These are phyloP conservation scores for Ericerus pela DNA, from an alignment of 1,140 invertebrate genomes.

Conservation along the genomic window DNA sequence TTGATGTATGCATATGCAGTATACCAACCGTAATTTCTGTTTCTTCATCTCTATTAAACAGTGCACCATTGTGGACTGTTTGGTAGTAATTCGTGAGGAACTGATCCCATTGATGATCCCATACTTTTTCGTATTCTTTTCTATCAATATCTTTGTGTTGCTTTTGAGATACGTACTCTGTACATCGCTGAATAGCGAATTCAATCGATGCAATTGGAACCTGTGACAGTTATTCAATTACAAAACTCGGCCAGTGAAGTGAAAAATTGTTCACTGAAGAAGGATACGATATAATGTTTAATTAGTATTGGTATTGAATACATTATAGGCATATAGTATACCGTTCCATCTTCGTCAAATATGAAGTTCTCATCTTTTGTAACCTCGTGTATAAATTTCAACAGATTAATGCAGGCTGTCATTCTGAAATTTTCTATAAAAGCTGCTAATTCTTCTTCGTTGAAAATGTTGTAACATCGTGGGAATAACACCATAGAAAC, in stretches of 20 bases:
- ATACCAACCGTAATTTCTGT: conserved; percentile 26
- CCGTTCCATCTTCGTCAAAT: neutral
- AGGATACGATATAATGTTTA: neutral
- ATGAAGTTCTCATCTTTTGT: neutral
- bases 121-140: conserved; percentile 44
- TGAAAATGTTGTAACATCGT: conserved; percentile 70
- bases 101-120: conserved; percentile 73
- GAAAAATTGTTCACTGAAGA: neutral
- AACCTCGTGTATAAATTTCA: conserved; percentile 53
- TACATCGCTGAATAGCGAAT: conserved; percentile 59
- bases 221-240: conserved; percentile 9
- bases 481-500: conserved; percentile 68
- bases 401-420: conserved; percentile 66
- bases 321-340: too few relatives aligned
- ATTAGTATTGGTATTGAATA: too few relatives aligned
- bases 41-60: conserved; percentile 32
- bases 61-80: conserved; percentile 45
- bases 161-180: conserved; percentile 54
- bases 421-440: conserved; percentile 81
- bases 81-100: conserved; percentile 62
- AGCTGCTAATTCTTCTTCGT: conserved; percentile 69
- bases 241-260: neutral
- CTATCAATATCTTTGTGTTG: conserved; percentile 76
- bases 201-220: conserved; percentile 53
- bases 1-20: neutral